A percentile compares a stretch with the other conserved stretches of the same genome.
phyloP scores from a whole-genome alignment of 37 sponge, comb jelly and placozoan genomes.

The Eunapius fragilis region DNA sequence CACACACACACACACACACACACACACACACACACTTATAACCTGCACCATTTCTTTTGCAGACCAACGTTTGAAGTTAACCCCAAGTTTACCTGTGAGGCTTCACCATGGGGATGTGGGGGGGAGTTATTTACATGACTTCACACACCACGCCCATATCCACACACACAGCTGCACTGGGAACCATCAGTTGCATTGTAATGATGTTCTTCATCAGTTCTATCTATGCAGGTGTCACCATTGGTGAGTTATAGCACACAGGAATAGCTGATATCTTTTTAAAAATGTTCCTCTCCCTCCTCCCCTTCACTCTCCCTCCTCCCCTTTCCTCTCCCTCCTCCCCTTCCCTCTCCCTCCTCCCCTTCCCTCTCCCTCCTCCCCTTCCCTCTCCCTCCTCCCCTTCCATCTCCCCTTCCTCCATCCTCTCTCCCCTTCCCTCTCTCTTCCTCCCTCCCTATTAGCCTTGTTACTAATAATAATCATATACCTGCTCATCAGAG shows the following conservation, averaged over 20 bases:
- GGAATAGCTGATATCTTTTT: too few relatives aligned
- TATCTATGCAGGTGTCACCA: constrained; percentile 67
- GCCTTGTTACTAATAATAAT: constrained; percentile 81
- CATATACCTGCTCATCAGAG: constrained; percentile 79
- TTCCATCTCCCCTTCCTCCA: not conserved
- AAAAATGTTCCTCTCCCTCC: not conserved
- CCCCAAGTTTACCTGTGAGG: constrained; percentile 79
- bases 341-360: not conserved
- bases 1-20: too few relatives aligned
- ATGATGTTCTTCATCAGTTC: constrained; percentile 93
- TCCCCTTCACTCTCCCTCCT: not conserved
- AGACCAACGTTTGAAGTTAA: constrained; percentile 88
- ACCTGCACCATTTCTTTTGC: constrained; percentile 1
- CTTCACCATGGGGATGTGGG: not conserved
- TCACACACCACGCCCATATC: constrained; percentile 16
- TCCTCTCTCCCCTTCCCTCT: constrained; percentile 1
- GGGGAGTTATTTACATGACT: not conserved
- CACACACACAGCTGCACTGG: constrained; percentile 85
- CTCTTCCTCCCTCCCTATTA: not conserved
- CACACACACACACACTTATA: too few relatives aligned
- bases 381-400: too few relatives aligned
- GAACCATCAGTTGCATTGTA: constrained; percentile 77
- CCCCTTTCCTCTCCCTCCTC: too few relatives aligned
- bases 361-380: not conserved
- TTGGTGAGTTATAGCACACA: too few relatives aligned